A percentile compares a stretch with the other conserved stretches of the same genome.
Evolutionary conservation across 1,140 invertebrate species (phyloP).

Genomic region (Acromyrmex echinatior): DNA sequence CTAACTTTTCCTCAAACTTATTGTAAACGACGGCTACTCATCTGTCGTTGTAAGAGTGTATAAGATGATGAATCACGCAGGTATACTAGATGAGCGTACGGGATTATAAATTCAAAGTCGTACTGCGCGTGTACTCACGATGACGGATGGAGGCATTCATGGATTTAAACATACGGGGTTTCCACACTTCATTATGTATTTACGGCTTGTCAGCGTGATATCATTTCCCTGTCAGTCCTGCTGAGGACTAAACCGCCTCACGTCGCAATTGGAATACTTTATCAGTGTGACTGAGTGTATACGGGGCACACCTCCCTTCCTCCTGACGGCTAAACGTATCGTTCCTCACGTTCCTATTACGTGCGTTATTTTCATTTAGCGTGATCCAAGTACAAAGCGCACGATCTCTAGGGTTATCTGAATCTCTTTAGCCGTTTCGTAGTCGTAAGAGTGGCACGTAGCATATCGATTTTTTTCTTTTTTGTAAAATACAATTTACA

Average conservation of each 20-base stretch:
- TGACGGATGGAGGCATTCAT: conserved; percentile 71
- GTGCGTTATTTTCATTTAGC: conserved; percentile 37
- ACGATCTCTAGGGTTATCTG: not conserved
- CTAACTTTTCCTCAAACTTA: conserved; percentile 49
- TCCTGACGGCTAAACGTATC: conserved; percentile 28
- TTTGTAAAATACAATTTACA: conserved; percentile 27
- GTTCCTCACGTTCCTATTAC: not conserved
- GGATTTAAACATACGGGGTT: conserved; percentile 63
- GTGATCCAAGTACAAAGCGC: conserved; percentile 19
- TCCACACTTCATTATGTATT: conserved; percentile 81
- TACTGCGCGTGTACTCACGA: conserved; percentile 48
- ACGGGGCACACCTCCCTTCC: not conserved
- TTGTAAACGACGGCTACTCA: conserved; percentile 57
- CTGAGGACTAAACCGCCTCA: conserved; percentile 51
- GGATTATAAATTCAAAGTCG: conserved; percentile 74
- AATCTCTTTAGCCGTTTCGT: conserved; percentile 24
- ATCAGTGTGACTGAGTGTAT: conserved; percentile 53
- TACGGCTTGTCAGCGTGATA: conserved; percentile 78
- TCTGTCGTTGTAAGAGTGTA: conserved; percentile 46
- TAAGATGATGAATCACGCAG: conserved; percentile 73
- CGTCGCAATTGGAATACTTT: conserved; percentile 70
- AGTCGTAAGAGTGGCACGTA: not conserved
- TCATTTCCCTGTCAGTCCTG: conserved; percentile 72
- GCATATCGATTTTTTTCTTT: conserved; percentile 25
- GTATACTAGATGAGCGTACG: conserved; percentile 51